A percentile compares a stretch with the other conserved stretches of the same genome.
phyloP scores from a whole-genome alignment of 2,797 vertebrate species.

The Hoplostethus mediterraneus region DNA sequence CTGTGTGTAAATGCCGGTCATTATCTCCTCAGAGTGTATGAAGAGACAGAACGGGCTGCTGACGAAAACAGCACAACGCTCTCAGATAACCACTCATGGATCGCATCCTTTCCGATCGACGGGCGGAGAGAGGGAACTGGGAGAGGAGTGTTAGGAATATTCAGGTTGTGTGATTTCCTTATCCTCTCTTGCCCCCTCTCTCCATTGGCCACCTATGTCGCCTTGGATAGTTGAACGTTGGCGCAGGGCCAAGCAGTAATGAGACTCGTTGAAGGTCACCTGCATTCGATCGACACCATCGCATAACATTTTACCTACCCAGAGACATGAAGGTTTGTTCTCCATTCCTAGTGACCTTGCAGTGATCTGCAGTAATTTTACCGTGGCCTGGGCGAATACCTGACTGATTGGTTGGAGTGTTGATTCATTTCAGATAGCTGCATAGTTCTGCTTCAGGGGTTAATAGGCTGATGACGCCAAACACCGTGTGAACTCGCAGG shows the following conservation, averaged over 20 bases:
- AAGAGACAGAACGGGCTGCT: slow-evolving; percentile 6
- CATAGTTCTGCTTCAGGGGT: neutral
- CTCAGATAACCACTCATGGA: slow-evolving; percentile 31
- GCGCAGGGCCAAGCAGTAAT: slow-evolving; percentile 53
- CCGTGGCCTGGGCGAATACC: neutral
- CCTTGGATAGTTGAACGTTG: slow-evolving; percentile 31
- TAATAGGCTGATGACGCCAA: slow-evolving; percentile 1
- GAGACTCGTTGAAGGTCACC: slow-evolving; percentile 69
- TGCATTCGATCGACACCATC: slow-evolving; percentile 51
- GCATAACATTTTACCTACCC: slow-evolving; percentile 14
- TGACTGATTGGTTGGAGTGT: slow-evolving; percentile 7
- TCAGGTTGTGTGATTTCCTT: neutral
- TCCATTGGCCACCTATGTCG: slow-evolving; percentile 21
- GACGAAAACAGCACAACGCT: slow-evolving; percentile 37
- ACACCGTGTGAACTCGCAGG: neutral
- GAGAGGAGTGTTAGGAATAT: slow-evolving; percentile 29
- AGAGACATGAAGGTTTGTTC: neutral
- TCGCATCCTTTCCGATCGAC: slow-evolving; percentile 21
- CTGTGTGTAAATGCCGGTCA: slow-evolving; percentile 42
- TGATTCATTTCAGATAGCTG: slow-evolving; percentile 16
- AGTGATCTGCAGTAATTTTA: slow-evolving; percentile 17
- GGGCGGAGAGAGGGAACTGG: neutral
- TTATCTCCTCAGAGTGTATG: slow-evolving; percentile 19
- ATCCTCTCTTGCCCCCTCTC: slow-evolving; percentile 5
- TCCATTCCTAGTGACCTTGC: slow-evolving; percentile 34